Evolutionary conservation across 2,888 invertebrate species (phyloP).

Genomic region (Watsonalla binaria): DNA sequence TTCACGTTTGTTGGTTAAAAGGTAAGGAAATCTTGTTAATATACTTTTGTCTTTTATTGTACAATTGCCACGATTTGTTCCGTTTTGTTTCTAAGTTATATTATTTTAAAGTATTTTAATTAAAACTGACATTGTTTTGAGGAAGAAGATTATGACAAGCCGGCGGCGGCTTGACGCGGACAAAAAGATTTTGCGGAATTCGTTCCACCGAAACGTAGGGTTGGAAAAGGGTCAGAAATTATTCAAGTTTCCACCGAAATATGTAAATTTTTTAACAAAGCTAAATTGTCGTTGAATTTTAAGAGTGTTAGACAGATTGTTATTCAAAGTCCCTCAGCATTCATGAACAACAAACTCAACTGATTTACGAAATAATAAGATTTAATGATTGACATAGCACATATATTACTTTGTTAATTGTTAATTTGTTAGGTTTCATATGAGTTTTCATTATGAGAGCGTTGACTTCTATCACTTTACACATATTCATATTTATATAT

Average conservation of each 20-base stretch:
- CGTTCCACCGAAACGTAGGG: constrained; percentile 34
- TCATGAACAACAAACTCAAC: no score
- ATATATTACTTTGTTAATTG: no score
- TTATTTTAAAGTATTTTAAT: constrained; percentile 59
- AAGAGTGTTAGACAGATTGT: constrained; percentile 25
- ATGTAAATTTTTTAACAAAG: constrained; percentile 44
- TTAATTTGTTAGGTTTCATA: no score
- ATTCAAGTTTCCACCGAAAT: constrained; percentile 36
- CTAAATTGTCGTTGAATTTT: constrained; percentile 33
- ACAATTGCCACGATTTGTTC: constrained; percentile 36
- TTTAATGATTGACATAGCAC: no score
- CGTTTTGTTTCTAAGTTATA: constrained; percentile 43
- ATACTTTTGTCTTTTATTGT: constrained; percentile 6
- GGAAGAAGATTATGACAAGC: constrained; percentile 56
- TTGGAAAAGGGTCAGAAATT: constrained; percentile 41
- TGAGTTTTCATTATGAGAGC: no score
- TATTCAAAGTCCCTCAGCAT: no score
- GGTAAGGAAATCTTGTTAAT: neutral
- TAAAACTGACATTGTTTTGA: constrained; percentile 59
- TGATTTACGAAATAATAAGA: no score
- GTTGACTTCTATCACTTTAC: no score
- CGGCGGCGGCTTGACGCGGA: constrained; percentile 46
- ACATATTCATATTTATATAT: no score
- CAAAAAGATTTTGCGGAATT: constrained; percentile 53
- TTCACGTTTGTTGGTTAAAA: no score